Conservation (phyloP, 2,113 vertebrate genomes). For the Peucedramus taeniatus region DNA sequence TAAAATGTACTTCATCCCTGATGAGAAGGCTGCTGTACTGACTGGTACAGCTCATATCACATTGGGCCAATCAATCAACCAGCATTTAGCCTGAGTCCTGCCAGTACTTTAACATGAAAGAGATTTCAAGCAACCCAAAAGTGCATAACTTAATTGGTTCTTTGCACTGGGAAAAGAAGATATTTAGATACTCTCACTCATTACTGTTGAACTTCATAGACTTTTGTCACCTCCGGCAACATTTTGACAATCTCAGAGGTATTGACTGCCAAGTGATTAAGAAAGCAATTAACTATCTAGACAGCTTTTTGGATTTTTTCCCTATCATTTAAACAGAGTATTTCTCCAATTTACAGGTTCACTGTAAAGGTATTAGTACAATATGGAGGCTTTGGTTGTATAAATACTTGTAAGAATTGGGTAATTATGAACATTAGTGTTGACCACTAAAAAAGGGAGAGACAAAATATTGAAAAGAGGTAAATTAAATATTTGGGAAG, state of each 20-base stretch:
- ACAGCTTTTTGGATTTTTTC: background rate
- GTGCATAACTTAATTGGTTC: background rate
- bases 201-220: background rate
- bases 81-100: background rate
- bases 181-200: background rate
- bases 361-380: background rate
- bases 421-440: background rate
- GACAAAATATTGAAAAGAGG: background rate
- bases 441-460: background rate
- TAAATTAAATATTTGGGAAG: background rate
- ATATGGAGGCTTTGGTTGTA: background rate
- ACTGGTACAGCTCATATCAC: background rate
- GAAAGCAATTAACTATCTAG: background rate
- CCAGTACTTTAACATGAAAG: background rate
- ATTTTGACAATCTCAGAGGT: background rate
- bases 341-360: background rate
- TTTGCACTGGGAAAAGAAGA: background rate
- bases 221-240: background rate
- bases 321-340: background rate
- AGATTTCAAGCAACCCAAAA: background rate
- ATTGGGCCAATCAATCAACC: background rate
- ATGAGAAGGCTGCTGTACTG: background rate
- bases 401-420: background rate
- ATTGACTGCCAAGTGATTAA: background rate
- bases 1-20: background rate